phyloP scores from a whole-genome alignment of 2,888 invertebrate genomes.

The Lasioglossum leucozonium region DNA sequence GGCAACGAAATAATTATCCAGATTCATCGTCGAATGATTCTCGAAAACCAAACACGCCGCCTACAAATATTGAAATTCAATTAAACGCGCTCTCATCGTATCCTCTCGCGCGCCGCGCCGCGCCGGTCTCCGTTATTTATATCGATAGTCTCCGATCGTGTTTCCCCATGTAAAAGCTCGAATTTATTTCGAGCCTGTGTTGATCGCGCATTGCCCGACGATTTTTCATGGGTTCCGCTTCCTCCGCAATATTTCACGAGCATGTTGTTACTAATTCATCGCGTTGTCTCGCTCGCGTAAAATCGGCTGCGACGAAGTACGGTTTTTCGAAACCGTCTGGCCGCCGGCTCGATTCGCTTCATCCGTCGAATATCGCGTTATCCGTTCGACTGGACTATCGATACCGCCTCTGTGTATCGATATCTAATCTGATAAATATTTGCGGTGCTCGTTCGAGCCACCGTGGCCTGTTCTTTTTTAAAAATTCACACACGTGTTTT shows the following conservation, averaged over 20 bases:
- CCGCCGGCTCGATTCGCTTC: slow-evolving; percentile 27
- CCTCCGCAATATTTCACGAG: not conserved
- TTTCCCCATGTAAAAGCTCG: not conserved
- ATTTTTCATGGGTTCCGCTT: not conserved
- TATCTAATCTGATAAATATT: slow-evolving; percentile 23
- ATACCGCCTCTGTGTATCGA: not conserved
- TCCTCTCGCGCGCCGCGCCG: not conserved
- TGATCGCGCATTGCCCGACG: not conserved
- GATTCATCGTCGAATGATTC: not conserved
- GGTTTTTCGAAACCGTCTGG: slow-evolving; percentile 13
- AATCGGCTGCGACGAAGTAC: slow-evolving; percentile 17
- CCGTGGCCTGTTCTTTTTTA: not conserved
- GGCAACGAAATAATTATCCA: not conserved
- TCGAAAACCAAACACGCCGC: not conserved
- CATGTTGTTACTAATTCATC: slow-evolving; percentile 29
- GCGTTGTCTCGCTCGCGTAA: not conserved
- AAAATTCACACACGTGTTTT: not conserved
- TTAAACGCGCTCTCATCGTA: not conserved
- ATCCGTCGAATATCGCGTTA: slow-evolving; percentile 13
- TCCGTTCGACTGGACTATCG: slow-evolving; percentile 27
- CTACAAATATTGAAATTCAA: slow-evolving; percentile 4
- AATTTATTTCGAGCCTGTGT: not conserved
- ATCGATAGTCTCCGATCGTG: not conserved
- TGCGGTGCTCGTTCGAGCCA: not conserved
- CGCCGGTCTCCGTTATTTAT: not conserved